Conservation (phyloP, 2,113 vertebrate genomes). For the Colaptes auratus region DNA sequence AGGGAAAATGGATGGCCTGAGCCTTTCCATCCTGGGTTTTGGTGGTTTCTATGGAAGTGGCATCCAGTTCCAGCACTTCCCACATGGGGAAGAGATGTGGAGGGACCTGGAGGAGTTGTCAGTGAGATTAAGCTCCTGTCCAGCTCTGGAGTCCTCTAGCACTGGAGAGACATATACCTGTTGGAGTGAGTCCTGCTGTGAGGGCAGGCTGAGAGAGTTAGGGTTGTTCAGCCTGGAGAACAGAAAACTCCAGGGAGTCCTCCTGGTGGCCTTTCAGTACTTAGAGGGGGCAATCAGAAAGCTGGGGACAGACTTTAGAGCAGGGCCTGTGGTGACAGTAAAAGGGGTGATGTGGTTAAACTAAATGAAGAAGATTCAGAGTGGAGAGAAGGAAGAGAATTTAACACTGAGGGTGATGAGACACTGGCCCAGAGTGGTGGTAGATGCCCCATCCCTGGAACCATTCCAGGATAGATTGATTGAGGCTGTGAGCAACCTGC, state of each 20-base stretch:
- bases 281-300: no score
- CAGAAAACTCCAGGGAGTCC: neutral
- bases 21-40: neutral
- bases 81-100: fast-evolving
- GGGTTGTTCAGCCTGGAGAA: neutral
- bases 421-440: neutral
- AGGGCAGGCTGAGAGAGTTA: neutral
- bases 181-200: neutral
- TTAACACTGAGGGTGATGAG: neutral
- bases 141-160: neutral
- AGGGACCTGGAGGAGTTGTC: neutral
- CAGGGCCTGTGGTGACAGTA: neutral
- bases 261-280: neutral
- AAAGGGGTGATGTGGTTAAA: neutral
- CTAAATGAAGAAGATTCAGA: neutral
- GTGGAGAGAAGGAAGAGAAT: no score
- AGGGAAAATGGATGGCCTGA: neutral
- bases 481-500: neutral
- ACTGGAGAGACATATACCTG: neutral
- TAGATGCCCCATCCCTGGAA: neutral
- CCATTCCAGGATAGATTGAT: neutral
- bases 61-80: fast-evolving
- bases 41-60: neutral
- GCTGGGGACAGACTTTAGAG: neutral
- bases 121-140: neutral